Conservation (phyloP, 2,113 vertebrate genomes). For the Chaetops frenatus region DNA sequence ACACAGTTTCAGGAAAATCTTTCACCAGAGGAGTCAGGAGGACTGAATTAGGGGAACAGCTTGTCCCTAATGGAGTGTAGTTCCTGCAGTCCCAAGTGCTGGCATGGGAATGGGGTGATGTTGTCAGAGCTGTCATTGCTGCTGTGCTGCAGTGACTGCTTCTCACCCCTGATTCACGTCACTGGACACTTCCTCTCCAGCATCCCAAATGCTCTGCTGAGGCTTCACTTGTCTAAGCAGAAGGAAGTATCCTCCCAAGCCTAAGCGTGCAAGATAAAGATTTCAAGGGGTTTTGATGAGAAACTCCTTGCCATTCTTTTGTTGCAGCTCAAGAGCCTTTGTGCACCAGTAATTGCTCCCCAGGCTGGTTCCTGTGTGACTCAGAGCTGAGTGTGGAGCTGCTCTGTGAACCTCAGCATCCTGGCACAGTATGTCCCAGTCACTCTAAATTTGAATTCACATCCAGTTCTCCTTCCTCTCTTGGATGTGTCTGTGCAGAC, state of each 20-base stretch:
- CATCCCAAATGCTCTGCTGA: not conserved
- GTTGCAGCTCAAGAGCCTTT: not conserved
- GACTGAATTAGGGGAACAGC: constrained; percentile 2
- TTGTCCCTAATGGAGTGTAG: not conserved
- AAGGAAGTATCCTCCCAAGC: not conserved
- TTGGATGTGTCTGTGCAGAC: not conserved
- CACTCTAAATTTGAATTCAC: not conserved
- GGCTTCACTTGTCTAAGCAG: not conserved
- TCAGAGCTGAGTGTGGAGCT: not conserved
- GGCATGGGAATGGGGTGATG: not conserved
- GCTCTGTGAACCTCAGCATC: not conserved
- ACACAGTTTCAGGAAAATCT: not conserved
- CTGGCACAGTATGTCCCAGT: not conserved
- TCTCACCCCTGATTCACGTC: not conserved
- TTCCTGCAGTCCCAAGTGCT: not conserved
- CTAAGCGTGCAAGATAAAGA: not conserved
- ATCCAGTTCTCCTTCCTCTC: not conserved
- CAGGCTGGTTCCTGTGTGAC: not conserved
- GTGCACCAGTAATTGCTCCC: not conserved
- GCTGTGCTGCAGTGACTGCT: not conserved
- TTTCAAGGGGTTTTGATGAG: not conserved
- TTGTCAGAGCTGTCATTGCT: not conserved
- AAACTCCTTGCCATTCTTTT: not conserved
- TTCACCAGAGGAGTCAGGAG: not conserved
- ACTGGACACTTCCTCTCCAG: not conserved